Conservation (phyloP, 2,888 invertebrate genomes). For the Caenorhabditis doughertyi region DNA sequence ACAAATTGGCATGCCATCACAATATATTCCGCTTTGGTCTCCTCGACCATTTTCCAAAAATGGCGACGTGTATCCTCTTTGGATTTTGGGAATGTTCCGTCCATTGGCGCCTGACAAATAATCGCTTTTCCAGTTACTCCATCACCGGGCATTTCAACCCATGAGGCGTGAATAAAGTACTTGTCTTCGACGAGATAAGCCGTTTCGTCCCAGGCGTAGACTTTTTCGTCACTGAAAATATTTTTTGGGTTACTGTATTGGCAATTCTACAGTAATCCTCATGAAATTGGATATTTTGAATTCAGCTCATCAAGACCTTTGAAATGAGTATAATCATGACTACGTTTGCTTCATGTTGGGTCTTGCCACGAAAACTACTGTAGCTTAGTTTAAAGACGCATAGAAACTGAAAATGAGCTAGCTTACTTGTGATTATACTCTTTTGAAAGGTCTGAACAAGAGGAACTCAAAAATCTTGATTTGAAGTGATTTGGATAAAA, state of each 20-base stretch:
- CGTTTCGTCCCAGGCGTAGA: not conserved
- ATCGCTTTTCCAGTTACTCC: not conserved
- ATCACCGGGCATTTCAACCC: not conserved
- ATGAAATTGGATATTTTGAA: too few relatives aligned
- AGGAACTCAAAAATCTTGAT: too few relatives aligned
- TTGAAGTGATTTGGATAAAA: too few relatives aligned
- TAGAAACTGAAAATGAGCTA: too few relatives aligned
- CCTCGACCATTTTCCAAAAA: slow-evolving; percentile 6
- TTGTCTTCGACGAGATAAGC: slow-evolving; percentile 4
- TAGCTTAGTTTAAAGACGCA: too few relatives aligned
- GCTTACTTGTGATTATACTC: too few relatives aligned
- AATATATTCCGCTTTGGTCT: not conserved
- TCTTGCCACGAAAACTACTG: too few relatives aligned
- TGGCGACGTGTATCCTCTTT: not conserved
- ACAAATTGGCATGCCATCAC: slow-evolving; percentile 7
- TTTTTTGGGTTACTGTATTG: too few relatives aligned
- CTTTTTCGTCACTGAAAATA: not conserved
- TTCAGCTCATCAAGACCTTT: not conserved
- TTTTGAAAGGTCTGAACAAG: too few relatives aligned
- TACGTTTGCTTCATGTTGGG: too few relatives aligned
- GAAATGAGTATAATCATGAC: not conserved
- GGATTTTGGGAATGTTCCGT: not conserved
- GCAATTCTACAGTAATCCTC: too few relatives aligned
- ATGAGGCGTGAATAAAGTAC: slow-evolving; percentile 1
- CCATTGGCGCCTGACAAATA: slow-evolving; percentile 10